Evolutionary conservation across 2,113 vertebrate genomes (phyloP).

Genomic region (Neodon shergylaensis): DNA sequence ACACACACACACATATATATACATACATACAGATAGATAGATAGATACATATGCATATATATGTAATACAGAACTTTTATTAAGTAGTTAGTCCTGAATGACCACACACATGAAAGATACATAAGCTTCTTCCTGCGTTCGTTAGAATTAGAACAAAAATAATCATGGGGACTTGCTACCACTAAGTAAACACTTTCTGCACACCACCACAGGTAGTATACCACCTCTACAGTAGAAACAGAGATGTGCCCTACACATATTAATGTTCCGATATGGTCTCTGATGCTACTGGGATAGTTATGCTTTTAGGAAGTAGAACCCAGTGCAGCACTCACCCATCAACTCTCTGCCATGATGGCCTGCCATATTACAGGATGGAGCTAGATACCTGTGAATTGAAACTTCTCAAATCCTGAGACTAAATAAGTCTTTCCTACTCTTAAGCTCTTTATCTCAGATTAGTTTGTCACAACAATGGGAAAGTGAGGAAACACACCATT

Average conservation of each 20-base stretch:
- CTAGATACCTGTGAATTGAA: neutral
- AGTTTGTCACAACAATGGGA: neutral
- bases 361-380: neutral
- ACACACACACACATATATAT: neutral
- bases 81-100: conserved; percentile 64
- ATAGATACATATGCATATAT: neutral
- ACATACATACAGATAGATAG: neutral
- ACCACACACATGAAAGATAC: conserved; percentile 37
- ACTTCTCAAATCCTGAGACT: neutral
- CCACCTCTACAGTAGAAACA: neutral
- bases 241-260: neutral
- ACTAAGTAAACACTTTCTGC: neutral
- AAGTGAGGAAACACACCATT: neutral
- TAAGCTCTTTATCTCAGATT: neutral
- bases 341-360: accelerated
- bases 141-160: neutral
- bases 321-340: neutral
- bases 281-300: neutral
- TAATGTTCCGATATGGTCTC: neutral
- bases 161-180: neutral
- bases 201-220: neutral
- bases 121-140: neutral
- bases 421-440: neutral
- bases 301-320: neutral
- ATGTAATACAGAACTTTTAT: conserved; percentile 49